Base-by-base conservation (phyloP, 2,113 vertebrate genomes). In the Crotalus horridus region DNA sequence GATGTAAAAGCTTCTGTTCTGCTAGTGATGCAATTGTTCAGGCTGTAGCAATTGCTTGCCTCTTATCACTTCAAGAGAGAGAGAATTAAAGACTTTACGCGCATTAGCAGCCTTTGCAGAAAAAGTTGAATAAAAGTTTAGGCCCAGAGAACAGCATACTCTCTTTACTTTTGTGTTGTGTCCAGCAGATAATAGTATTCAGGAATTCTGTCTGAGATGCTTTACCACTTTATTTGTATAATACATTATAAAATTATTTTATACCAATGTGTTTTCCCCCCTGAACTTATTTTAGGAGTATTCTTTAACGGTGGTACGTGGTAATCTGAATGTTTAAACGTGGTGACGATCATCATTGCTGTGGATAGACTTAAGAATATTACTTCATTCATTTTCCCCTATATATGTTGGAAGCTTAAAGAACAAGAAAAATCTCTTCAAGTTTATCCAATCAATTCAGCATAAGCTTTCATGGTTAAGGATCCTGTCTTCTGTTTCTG, bases 41-140 rank as follows among this genome's bases (percentile, higher is more conserved):
- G 5, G 86, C 58, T 1, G 1, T 20, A 46, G 39, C 89, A 88
- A n/a, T 0, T 0, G 88, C 85, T 0, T 0, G 15, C 81, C 0
- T 0, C 74, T 85, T 90, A 90, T 93, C 74, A 43, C 55, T 21
- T 86, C 87, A 61, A 29, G 23, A 54, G n/a, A 43, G 10, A 89
- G 88, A 51, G 3, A 21, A 58, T 53, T 74, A 90, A 93, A 93
- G 33, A 11, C 54, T 53, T 61, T 48, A 86, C 21, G 8, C 29
- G 1, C 10, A 86, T 89, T 86, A 43, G 23, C 39, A 29, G 23
- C 4, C 46, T 48, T 6, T 89, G 54, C 64, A 59, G 20, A 48
- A 89, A 92, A 85, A 17, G 26, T 43, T 29, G 61, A 54, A n/a
- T 39, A 81, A 12, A 26, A 46, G 1, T 55, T 55, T 55, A 51